Base-by-base conservation (phyloP, 2,888 invertebrate genomes). In the Cyclophora albipunctata region DNA sequence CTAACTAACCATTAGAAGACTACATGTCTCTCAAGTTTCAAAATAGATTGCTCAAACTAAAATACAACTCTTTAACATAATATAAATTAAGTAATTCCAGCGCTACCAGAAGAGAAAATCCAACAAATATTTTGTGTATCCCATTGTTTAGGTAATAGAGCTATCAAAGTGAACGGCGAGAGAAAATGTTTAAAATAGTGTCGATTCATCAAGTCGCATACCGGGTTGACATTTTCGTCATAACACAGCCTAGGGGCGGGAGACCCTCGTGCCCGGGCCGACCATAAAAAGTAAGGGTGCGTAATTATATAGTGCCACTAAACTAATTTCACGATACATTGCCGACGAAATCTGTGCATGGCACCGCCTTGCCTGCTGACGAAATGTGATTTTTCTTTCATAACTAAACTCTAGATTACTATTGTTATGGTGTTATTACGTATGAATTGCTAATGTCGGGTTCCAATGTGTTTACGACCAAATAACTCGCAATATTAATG, bases 281-380 rank as follows among this genome's bases (percentile, higher is more conserved):
- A 69, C 78, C 69, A 83, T 84, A 87, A 87, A 87, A 87, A 85
- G 74, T 75, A 73, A 77, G 85, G 84, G 81, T 74, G 75, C 83
- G 81, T 88, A 88, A 88, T 88, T 88, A 88, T 86, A 88, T 87
- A 87, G 85, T 87, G 83, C 83, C 83, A 85, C 84, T 86, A 88
- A 88, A 87, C 88, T 88, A 87, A 88, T 88, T 88, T 88, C 85
- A 88, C 87, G 88, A 86, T 87, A 88, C 86, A 87, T 86, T 86
- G 88, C 83, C 84, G 77, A 74, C 83, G 78, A 86, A 88, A 88
- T 87, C 88, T 87, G 88, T 81, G 84, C 86, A 80, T 84, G 87
- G 88, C 87, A 87, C 87, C 79, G 77, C 78, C 81, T 77, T 65
- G 77, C 75, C 78, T 72, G 76, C 72, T 73, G 69, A 59, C 76